These are phyloP conservation scores for Ictidomys tridecemlineatus DNA, from an alignment of 2,113 vertebrate genomes.

Conservation along the genomic window DNA sequence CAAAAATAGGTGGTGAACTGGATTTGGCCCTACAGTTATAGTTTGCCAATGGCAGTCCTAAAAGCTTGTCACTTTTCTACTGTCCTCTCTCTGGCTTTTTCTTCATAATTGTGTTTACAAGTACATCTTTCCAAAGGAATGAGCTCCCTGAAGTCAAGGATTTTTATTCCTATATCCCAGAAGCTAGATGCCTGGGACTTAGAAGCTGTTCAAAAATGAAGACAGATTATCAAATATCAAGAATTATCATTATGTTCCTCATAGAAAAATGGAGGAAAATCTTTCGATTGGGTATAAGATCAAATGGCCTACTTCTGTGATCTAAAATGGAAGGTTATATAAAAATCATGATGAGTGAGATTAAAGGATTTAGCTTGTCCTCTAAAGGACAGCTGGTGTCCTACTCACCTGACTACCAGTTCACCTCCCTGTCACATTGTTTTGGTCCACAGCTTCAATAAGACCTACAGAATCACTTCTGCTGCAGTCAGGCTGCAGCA, in stretches of 20 bases:
- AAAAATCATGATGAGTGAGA: slow-evolving; percentile 35
- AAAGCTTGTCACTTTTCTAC: neutral
- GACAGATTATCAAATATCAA: neutral
- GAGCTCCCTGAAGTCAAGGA: slow-evolving; percentile 6
- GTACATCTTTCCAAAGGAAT: neutral
- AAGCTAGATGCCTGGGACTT: neutral
- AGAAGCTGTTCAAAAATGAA: slow-evolving; percentile 19
- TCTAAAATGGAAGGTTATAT: neutral
- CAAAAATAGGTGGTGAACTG: neutral
- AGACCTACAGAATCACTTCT: neutral
- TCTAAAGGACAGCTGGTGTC: neutral
- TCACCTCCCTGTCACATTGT: neutral
- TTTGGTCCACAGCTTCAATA: neutral
- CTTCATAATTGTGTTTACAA: neutral
- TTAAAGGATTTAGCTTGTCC: neutral
- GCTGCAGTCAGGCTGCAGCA: no score
- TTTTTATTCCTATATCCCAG: neutral
- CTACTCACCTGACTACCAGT: neutral
- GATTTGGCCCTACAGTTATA: neutral
- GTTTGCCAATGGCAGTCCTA: neutral
- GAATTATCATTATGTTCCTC: neutral
- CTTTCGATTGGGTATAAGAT: neutral
- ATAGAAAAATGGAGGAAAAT: slow-evolving; percentile 13
- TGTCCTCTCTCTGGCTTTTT: neutral
- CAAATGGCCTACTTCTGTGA: neutral